Base-by-base conservation (phyloP, 2,888 invertebrate species). In the Zhengitettix transpicula region DNA sequence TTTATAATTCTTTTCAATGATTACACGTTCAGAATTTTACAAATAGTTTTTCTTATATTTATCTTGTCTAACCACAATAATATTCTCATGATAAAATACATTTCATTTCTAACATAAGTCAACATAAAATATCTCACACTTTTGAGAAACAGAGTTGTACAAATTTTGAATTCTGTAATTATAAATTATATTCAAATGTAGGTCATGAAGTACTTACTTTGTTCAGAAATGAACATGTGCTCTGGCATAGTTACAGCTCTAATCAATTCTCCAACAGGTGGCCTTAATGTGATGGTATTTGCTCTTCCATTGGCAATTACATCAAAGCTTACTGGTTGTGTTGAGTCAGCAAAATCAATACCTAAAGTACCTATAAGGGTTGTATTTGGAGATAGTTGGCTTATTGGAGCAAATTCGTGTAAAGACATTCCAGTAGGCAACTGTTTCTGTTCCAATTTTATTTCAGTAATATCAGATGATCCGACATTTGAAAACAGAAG, bases 341-440 rank as follows among this genome's bases (percentile, higher is more conserved):
- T 92, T 16, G 92, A 89, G 73, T 96, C 96, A 62, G 91, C 91
- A 74, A 93, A 95, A 76, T 95, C 92, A 8, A 96, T 81, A 15
- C 94, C 94, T 65, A 95, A 71, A 0, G 85, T 81, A 9, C 81
- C 82, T 17, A 81, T 78, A 42, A 81, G 75, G n/a, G 80, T 76
- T 40, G 81, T 81, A 56, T 82, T 82, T 0, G 84, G 78, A 10
- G 80, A 77, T 40, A 95, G 73, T 8, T 72, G 68, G 42, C 81
- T 70, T 56, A 95, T 79, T 11, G 81, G 80, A 10, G 83, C 80
- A 71, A 90, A 89, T 65, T 87, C 86, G 66, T 87, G 84, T 58
- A 90, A 74, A 60, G 79, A 77, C 81, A 88, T 85, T 60, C 87
- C 88, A 40, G 78, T 68, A n/a, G 82, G 79, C 63, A 88, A 72